phyloP scores from a whole-genome alignment of 1,140 invertebrate genomes.

The Pseudachorutes palmiensis region DNA sequence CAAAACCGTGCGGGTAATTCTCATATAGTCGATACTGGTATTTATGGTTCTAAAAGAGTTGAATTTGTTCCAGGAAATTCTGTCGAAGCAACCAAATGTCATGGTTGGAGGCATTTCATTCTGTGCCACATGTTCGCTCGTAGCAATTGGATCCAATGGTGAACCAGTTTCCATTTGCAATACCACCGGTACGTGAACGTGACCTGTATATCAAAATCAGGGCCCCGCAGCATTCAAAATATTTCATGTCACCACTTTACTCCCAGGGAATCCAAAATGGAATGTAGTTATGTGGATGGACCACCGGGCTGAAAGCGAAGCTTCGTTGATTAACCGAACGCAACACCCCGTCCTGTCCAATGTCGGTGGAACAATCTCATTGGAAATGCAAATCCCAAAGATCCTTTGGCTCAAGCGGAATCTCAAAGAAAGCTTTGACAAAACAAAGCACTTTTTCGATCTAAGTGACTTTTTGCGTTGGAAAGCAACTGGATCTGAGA shows the following conservation, averaged over 20 bases:
- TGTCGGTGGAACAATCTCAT: slow-evolving; percentile 82
- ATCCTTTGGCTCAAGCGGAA: slow-evolving; percentile 88
- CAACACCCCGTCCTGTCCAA: slow-evolving; percentile 68
- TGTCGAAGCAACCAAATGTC: no score
- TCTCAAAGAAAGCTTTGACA: slow-evolving; percentile 51
- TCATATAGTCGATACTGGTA: no score
- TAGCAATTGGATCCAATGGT: slow-evolving; percentile 62
- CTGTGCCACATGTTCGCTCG: slow-evolving; percentile 92
- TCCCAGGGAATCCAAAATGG: slow-evolving; percentile 46
- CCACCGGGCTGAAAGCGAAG: slow-evolving; percentile 75
- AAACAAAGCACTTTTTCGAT: slow-evolving; percentile 73
- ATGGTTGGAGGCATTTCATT: slow-evolving; percentile 87
- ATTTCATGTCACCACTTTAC: background rate
- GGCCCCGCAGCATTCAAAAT: background rate
- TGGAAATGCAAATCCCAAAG: slow-evolving; percentile 94
- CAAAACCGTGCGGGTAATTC: slow-evolving; percentile 61
- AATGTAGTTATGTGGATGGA: slow-evolving; percentile 98
- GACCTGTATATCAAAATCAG: background rate
- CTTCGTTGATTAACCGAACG: slow-evolving; percentile 68
- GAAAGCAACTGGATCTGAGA: slow-evolving; percentile 60
- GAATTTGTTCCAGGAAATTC: no score
- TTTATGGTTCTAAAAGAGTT: no score
- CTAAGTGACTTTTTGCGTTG: slow-evolving; percentile 90
- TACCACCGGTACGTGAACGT: slow-evolving; percentile 43
- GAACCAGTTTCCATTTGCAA: slow-evolving; percentile 66